Base-by-base conservation (phyloP, 2,113 vertebrate genomes). In the Vidua chalybeata region DNA sequence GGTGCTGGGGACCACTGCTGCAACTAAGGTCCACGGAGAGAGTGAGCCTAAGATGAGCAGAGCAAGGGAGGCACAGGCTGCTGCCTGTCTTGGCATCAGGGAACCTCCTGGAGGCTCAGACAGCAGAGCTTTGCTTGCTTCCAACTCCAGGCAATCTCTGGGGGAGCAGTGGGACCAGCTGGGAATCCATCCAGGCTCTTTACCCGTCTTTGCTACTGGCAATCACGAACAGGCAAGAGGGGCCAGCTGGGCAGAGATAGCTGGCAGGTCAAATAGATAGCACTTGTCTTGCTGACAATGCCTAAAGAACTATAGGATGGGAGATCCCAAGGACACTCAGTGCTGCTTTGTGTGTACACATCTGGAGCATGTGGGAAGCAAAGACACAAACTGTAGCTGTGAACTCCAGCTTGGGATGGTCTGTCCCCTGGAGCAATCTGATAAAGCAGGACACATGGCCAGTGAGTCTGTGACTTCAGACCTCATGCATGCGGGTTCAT, bases 51-150 rank as follows among this genome's bases (percentile, higher is more conserved):
- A 67, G 55, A 35, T 2, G 15, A 73, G 24, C 22, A 76, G 28
- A 56, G 49, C 1, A 14, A 78, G 18, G 62, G 33, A 72, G 49
- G 33, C 49, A 51, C 0, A 0, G 24, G 23, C n/a, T 55, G 39
- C 68, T 49, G 46, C 18, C 7, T 37, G 35, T n/a, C 22, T 48
- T 51, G 56, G 39, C 2, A 8, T 24, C 15, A 24, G 51, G 46
- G n/a, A 69, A 15, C 5, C 15, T 4, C 0, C 33, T 10, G 17
- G n/a, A 18, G 31, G 33, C n/a, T 75, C 35, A 79, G 72, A 15
- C 45, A 28, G 26, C 14, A 45, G 12, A 17, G 14, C 16, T 82
- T 55, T 59, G 15, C 33, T 75, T 43, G 16, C 35, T 82, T 75
- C 43, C 52, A 87, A 1, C 16, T 30, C 15, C 43, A 33, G 56